Base-by-base conservation (phyloP, 2,797 vertebrate species). In the Naso thynnoides region DNA sequence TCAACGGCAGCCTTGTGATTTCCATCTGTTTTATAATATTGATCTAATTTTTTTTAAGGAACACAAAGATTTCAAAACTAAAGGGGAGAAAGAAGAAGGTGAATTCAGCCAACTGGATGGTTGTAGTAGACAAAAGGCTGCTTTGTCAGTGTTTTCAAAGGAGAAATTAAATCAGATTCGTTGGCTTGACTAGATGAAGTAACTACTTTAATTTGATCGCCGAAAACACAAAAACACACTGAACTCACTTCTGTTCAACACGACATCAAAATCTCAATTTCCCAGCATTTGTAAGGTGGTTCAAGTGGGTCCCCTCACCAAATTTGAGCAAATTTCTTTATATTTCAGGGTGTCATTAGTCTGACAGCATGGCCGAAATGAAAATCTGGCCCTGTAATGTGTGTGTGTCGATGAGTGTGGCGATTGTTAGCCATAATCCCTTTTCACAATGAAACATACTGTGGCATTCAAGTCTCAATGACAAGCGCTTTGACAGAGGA, bases 351-450 rank as follows among this genome's bases (percentile, higher is more conserved):
- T 65, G 47, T 78, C 62, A 52, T 55, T 56, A 53, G 33, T 60
- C n/a, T 26, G 72, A 63, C 55, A 53, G 79, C 16, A 24, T 59
- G 60, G 76, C 84, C 74, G 42, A 42, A 77, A 85, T 84, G 41
- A 64, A 31, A 79, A 72, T 60, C 41, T 64, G 77, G 54, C 55
- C 42, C 6, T 0, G 49, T 63, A 70, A 27, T 36, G 33, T 62
- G 44, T 70, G 70, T 65, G 76, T 54, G 16, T 72, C 61, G 39
- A 10, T 42, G 68, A 38, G 74, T 56, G 71, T 41, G 50, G 16
- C 10, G 23, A 87, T 70, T 80, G 83, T 88, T 81, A 23, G 70
- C 70, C 48, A 58, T 91, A 91, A 92, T 91, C 87, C 90, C 78
- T 79, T 64, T 58, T 59, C 67, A 91, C 87, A 93, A 88, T 92